These are phyloP conservation scores for Platysternon megacephalum DNA, from an alignment of 2,113 vertebrate genomes.

Conservation along the genomic window DNA sequence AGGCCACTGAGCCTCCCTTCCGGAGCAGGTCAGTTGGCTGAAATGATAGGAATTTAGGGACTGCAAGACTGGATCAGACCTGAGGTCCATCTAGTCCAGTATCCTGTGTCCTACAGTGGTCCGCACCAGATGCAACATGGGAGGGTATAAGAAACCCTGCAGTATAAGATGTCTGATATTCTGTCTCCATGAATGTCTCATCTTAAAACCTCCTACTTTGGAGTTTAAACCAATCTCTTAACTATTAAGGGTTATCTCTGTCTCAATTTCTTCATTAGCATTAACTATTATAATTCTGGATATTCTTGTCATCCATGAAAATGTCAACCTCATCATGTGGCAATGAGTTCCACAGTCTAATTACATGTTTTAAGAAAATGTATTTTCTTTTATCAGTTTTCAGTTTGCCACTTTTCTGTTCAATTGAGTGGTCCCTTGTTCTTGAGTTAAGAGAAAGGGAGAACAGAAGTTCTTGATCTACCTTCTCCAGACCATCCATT, in stretches of 20 bases:
- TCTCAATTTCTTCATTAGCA: neutral
- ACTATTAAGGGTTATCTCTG: neutral
- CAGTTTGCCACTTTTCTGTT: neutral
- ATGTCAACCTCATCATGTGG: neutral
- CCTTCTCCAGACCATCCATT: neutral
- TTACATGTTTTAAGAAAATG: neutral
- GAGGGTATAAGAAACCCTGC: neutral
- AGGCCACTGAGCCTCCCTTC: neutral
- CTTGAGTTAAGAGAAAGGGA: neutral
- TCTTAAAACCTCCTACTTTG: neutral
- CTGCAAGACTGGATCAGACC: neutral
- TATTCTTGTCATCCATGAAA: neutral
- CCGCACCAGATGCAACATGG: neutral
- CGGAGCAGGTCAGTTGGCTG: neutral
- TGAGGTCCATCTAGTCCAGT: neutral
- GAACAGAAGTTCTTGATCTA: neutral
- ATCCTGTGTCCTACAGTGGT: neutral
- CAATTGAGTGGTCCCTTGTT: neutral
- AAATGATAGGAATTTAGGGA: neutral
- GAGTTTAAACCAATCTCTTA: too few relatives aligned
- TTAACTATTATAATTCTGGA: neutral
- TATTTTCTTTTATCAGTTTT: neutral
- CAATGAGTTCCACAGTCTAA: neutral
- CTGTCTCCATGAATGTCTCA: neutral
- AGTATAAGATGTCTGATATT: neutral